Evolutionary conservation across 2,113 vertebrate species (phyloP).

Genomic region (Dipodomys merriami): DNA sequence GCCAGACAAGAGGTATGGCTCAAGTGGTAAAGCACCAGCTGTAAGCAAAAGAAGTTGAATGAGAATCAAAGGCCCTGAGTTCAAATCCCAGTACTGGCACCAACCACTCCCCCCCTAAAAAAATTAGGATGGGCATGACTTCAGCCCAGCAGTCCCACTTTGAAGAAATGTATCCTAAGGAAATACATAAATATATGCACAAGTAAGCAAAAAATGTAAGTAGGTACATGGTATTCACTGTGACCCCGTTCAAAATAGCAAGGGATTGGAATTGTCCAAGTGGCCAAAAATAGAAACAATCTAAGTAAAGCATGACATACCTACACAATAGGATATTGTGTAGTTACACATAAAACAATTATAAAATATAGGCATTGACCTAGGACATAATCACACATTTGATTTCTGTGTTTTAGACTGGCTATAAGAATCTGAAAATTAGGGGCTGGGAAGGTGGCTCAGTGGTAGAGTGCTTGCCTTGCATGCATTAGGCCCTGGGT

Average conservation of each 20-base stretch:
- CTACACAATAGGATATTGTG: neutral
- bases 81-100: too few relatives aligned
- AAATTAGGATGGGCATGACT: neutral
- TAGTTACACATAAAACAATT: neutral
- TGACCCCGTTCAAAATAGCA: neutral
- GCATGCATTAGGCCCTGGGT: too few relatives aligned
- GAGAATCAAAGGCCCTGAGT: too few relatives aligned
- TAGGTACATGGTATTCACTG: neutral
- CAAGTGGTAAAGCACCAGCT: too few relatives aligned
- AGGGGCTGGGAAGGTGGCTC: too few relatives aligned
- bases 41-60: too few relatives aligned
- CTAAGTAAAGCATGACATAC: neutral
- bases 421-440: neutral
- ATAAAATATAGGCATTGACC: neutral
- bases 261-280: neutral
- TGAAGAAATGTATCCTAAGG: neutral
- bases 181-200: neutral
- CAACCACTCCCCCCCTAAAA: too few relatives aligned
- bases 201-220: constrained; percentile 7
- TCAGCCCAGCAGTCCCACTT: neutral
- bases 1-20: too few relatives aligned
- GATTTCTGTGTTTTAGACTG: neutral
- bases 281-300: neutral
- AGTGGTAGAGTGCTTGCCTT: too few relatives aligned
- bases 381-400: neutral